A percentile compares a stretch with the other conserved stretches of the same genome.
Conservation (phyloP, 2,888 invertebrate genomes). For the Trichopoda pennipes region DNA sequence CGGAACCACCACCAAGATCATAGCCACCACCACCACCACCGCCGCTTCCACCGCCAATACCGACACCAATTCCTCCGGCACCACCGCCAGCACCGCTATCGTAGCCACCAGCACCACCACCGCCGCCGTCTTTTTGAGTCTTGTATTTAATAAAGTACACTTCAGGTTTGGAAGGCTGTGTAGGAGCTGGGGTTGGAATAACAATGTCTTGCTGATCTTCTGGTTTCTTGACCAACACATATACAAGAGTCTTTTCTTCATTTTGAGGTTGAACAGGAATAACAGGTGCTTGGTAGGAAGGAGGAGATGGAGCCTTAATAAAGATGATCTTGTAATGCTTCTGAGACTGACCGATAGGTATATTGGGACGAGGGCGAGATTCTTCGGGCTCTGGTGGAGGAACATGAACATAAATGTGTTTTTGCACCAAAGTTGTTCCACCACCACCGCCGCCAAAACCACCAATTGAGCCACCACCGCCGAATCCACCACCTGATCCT, state of each 20-base stretch:
- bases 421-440: constrained; percentile 85
- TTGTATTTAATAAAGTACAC: constrained; percentile 89
- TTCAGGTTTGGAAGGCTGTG: constrained; percentile 93
- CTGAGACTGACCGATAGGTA: constrained; percentile 88
- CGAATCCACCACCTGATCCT: constrained; percentile 60
- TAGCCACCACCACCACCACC: constrained; percentile 71
- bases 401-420: constrained; percentile 94
- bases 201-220: constrained; percentile 91
- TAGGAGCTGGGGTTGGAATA: constrained; percentile 89
- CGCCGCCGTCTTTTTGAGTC: constrained; percentile 80
- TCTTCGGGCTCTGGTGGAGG: constrained; percentile 93
- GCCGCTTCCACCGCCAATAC: constrained; percentile 69
- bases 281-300: constrained; percentile 90
- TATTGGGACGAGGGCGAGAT: constrained; percentile 83
- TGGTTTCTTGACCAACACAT: constrained; percentile 93
- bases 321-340: constrained; percentile 96
- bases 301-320: constrained; percentile 93
- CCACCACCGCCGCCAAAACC: constrained; percentile 73
- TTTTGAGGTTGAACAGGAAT: constrained; percentile 91
- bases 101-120: constrained; percentile 72
- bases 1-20: constrained; percentile 74
- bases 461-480: constrained; percentile 67
- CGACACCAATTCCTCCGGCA: constrained; percentile 69
- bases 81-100: constrained; percentile 73
- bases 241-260: constrained; percentile 93